Conservation (phyloP, 2,113 vertebrate genomes). For the Oryzias woworae region DNA sequence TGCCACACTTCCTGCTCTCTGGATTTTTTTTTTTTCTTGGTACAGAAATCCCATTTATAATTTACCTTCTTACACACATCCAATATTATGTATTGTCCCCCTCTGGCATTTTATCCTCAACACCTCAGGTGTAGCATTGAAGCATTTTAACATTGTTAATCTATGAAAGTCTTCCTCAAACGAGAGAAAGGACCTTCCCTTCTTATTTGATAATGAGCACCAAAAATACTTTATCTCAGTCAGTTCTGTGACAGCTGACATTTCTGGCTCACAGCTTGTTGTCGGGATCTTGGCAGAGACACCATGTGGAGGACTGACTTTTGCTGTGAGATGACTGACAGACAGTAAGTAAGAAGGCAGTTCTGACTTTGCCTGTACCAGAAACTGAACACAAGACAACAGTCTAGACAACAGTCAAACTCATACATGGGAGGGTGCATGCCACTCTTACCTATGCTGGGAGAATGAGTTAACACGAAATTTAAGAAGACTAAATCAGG, state of each 20-base stretch:
- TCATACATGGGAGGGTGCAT: not conserved
- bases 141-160: constrained; percentile 5
- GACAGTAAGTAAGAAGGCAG: constrained; percentile 23
- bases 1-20: constrained; percentile 13
- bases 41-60: constrained; percentile 4
- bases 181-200: not conserved
- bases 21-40: constrained; percentile 1
- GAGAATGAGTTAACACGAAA: constrained; percentile 11
- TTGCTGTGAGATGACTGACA: constrained; percentile 63
- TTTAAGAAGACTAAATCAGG: constrained; percentile 34
- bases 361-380: constrained; percentile 25
- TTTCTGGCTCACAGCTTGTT: constrained; percentile 73
- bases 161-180: constrained; percentile 5
- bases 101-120: not conserved
- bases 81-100: constrained; percentile 1
- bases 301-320: constrained; percentile 49
- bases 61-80: not conserved
- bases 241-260: constrained; percentile 70
- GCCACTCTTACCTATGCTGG: constrained; percentile 9
- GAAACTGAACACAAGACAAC: constrained; percentile 16
- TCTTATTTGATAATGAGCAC: constrained; percentile 14
- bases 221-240: constrained; percentile 24
- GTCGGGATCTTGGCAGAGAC: constrained; percentile 59
- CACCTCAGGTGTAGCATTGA: not conserved
- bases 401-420: constrained; percentile 15